Percentiles rank a stretch among this genome's conserved stretches.
phyloP scores from a whole-genome alignment of 2,113 vertebrate species.

The Oxygymnocypris stewartii region DNA sequence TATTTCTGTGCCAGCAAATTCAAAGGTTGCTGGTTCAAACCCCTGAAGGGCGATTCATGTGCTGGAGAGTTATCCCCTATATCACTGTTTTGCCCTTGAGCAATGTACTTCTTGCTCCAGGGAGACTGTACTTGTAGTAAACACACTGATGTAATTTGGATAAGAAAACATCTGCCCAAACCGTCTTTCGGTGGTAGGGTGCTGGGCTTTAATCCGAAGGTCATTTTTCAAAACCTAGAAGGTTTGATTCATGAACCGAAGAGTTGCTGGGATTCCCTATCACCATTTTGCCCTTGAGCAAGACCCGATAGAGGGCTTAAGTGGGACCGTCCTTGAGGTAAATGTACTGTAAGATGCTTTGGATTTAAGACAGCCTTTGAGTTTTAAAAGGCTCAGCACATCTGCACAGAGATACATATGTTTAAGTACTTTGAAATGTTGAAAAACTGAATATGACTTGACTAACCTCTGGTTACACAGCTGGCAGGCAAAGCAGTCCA shows the following conservation, averaged over 20 bases:
- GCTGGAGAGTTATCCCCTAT: slow-evolving; percentile 7
- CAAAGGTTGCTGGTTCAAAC: slow-evolving; percentile 1
- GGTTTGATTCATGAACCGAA: slow-evolving; percentile 6
- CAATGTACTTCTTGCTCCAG: slow-evolving; percentile 41
- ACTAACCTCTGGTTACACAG: slow-evolving; percentile 98
- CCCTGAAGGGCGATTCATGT: background rate
- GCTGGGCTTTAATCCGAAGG: slow-evolving; percentile 9
- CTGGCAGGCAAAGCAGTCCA: slow-evolving; percentile 99
- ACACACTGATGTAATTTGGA: slow-evolving; percentile 35
- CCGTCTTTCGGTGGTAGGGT: slow-evolving; percentile 4
- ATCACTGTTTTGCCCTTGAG: slow-evolving; percentile 36
- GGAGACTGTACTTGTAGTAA: slow-evolving; percentile 21
- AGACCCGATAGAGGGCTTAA: slow-evolving; percentile 15
- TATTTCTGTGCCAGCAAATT: background rate
- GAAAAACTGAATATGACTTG: slow-evolving; percentile 9
- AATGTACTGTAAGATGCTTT: slow-evolving; percentile 7
- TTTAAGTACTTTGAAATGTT: background rate
- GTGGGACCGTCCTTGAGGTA: background rate
- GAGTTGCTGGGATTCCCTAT: slow-evolving; percentile 24
- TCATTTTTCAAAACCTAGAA: slow-evolving; percentile 29
- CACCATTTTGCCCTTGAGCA: background rate
- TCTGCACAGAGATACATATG: background rate
- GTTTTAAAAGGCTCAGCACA: background rate
- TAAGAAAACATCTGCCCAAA: slow-evolving; percentile 28
- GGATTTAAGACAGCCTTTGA: slow-evolving; percentile 4